Evolutionary conservation across 2,113 vertebrate genomes (phyloP), one percentile per base, ranked within the genome.

Genomic region (Colinus virginianus): DNA sequence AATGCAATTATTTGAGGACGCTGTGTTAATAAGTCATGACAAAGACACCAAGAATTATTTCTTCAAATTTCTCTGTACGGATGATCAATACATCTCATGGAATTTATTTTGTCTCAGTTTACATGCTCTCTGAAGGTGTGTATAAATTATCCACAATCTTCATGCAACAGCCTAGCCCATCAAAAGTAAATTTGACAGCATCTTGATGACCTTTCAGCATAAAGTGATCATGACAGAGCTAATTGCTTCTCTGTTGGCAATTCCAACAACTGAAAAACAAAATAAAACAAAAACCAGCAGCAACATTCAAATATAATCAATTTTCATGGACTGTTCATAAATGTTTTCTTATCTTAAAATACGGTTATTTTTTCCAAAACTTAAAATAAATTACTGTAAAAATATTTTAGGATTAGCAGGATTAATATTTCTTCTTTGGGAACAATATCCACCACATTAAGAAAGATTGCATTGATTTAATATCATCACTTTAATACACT

Each of bases 341-440:
- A 75, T 58, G 74, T 30, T 88, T 82, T 85, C 59, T 78, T 83
- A 51, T 9, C 5, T 62, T 79, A 79, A 93, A 83, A 67, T 62
- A 55, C 1, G 14, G 13, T n/a, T 82, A 18, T 4, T 69, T 2
- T 46, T 70, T 28, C 18, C 67, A 75, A 78, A 58, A 71, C 5
- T 89, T 2, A 4, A 49, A 49, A 23, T 25, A 49, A 91, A 42
- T 43, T 46, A 46, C 46, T 43, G 11, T n/a, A 28, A 76, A 89
- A 89, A 59, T 1, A 32, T 79, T 46, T 87, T 71, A n/a, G 46
- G 30, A 83, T 67, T 68, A 76, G 9, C 51, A 83, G 30, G 12
- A 76, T 23, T 56, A 66, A 62, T 67, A 70, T 34, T 67, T 75
- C 11, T 56, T 85, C 23, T 82, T 25, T 25, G 15, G n/a, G 3